Evolutionary conservation across 1,140 invertebrate genomes (phyloP).

Genomic region (Anastatus disparis): DNA sequence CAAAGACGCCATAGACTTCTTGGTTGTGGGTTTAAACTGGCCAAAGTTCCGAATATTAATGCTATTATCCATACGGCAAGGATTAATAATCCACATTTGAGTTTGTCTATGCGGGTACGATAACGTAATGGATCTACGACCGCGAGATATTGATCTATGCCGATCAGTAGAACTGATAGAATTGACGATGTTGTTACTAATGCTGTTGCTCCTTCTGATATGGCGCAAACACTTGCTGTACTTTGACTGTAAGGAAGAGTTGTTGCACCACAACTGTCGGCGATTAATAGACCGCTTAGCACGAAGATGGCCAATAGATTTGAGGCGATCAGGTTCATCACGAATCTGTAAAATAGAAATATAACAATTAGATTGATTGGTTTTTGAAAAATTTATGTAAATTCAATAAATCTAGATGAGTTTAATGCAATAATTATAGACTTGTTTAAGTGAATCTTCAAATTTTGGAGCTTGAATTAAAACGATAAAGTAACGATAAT

Average conservation of each 20-base stretch:
- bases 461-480: too few species aligned
- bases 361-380: too few species aligned
- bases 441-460: too few species aligned
- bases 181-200: conserved; percentile 66
- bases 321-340: conserved; percentile 75
- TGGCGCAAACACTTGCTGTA: conserved; percentile 51
- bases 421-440: too few species aligned
- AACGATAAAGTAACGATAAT: too few species aligned
- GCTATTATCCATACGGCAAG: conserved; percentile 75
- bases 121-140: conserved; percentile 89
- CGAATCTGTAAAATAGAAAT: conserved; percentile 72
- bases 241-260: too few species aligned
- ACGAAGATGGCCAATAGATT: conserved; percentile 74
- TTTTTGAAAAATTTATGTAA: too few species aligned
- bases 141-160: conserved; percentile 87
- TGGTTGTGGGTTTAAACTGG: conserved; percentile 67
- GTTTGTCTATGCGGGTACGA: conserved; percentile 79
- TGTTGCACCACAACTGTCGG: conserved; percentile 55
- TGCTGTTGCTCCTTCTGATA: conserved; percentile 58
- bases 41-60: conserved; percentile 68
- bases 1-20: conserved; percentile 67
- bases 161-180: conserved; percentile 82
- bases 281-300: conserved; percentile 71
- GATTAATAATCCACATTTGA: conserved; percentile 77
- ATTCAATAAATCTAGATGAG: too few species aligned